Evolutionary conservation across 2,113 vertebrate genomes (phyloP).

Genomic region (Sclerurus mexicanus): DNA sequence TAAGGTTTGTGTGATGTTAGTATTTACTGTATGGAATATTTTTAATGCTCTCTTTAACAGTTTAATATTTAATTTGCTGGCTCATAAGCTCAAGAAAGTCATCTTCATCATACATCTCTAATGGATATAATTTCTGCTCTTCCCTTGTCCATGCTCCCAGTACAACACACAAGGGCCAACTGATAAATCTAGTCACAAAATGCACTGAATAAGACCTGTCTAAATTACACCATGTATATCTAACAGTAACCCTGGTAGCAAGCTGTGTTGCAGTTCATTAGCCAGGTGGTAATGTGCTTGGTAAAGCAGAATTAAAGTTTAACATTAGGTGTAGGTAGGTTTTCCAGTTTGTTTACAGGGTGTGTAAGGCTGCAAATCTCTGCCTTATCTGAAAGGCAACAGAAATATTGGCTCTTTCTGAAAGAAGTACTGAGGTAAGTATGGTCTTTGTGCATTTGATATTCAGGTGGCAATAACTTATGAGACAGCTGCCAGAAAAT

Average conservation of each 20-base stretch:
- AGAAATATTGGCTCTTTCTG: background rate
- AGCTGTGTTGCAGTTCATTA: background rate
- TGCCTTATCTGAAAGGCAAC: background rate
- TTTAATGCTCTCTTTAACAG: background rate
- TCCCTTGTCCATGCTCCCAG: background rate
- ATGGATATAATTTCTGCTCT: background rate
- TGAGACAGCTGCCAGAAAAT: background rate
- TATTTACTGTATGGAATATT: background rate
- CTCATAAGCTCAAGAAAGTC: background rate
- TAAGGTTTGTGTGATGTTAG: conserved; percentile 68
- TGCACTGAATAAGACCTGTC: background rate
- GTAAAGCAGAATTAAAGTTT: background rate
- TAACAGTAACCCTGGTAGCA: background rate
- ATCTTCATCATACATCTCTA: background rate
- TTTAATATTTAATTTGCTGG: background rate
- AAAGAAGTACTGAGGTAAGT: background rate
- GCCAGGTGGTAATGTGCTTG: background rate
- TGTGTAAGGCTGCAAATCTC: background rate
- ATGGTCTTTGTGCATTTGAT: background rate
- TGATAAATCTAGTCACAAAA: background rate
- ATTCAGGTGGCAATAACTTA: background rate
- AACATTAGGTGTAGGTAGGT: background rate
- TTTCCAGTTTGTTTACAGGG: background rate
- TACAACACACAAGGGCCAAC: background rate
- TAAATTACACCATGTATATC: background rate